Conservation (phyloP, 2,113 vertebrate species). For the Thunnus maccoyii region DNA sequence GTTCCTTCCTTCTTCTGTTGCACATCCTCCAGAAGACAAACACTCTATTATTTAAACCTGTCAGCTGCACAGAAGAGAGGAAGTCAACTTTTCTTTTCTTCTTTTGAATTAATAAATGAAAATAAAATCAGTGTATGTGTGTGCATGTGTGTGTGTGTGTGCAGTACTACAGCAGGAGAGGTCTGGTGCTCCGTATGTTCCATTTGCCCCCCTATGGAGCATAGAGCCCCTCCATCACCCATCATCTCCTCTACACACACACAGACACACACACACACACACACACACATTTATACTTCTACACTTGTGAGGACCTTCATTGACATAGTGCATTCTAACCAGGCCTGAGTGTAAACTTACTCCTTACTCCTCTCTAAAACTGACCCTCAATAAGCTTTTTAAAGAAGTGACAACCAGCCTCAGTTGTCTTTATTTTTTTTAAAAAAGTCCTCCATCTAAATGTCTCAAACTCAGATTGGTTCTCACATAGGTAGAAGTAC, state of each 20-base stretch:
- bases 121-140: constrained; percentile 38
- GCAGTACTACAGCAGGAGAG: constrained; percentile 45
- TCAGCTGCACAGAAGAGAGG: constrained; percentile 54
- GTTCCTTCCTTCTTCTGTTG: constrained; percentile 55
- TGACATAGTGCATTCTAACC: neutral
- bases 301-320: constrained; percentile 39
- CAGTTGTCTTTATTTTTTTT: too few species aligned
- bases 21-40: constrained; percentile 65
- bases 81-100: constrained; percentile 52
- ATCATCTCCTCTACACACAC: constrained; percentile 60
- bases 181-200: constrained; percentile 76
- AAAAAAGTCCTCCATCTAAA: too few species aligned
- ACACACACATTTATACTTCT: constrained; percentile 4
- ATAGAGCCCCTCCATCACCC: constrained; percentile 71
- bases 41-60: constrained; percentile 69
- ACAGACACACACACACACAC: constrained; percentile 15
- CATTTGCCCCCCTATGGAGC: constrained; percentile 75
- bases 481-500: too few species aligned
- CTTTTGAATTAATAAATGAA: constrained; percentile 69
- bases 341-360: neutral
- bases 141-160: constrained; percentile 1
- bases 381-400: too few species aligned
- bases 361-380: too few species aligned
- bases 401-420: too few species aligned
- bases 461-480: too few species aligned